Base-by-base conservation (phyloP, 2,113 vertebrate species). In the Dinomys branickii region DNA sequence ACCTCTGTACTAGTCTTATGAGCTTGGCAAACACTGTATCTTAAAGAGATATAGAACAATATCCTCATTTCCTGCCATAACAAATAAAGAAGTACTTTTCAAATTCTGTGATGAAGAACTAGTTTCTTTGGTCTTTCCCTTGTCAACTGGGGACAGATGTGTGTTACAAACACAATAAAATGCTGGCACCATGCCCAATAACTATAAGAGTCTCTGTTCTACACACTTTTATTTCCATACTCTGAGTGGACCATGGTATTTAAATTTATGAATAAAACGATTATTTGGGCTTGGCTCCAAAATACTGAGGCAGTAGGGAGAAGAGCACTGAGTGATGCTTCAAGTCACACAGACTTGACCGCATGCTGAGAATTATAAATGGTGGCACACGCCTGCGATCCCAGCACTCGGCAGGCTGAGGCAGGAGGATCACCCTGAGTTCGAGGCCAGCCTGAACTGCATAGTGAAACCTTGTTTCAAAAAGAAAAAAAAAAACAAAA, bases 211-310 rank as follows among this genome's bases (percentile, higher is more conserved):
- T 78, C n/a, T n/a, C n/a, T n/a, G n/a, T 85, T 78, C 91, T 78
- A 47, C 4, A 73, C 28, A 52, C 44, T 78, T 77, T 44, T 94
- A 84, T 67, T 84, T 94, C 61, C 58, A 20, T 50, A 84, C 33
- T 67, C 81, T 24, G 41, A 38, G 69, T 11, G 73, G 83, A 71
- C 26, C 56, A 95, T 71, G 28, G 56, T 38, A 86, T 91, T 86
- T 75, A 92, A 94, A 63, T 82, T 41, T 78, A 63, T 73, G 50
- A 97, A 69, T 85, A 88, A 73, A 94, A 85, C 47, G 6, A 91
- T 90, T 30, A 9, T 90, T 88, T 88, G 35, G 30, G 69, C 20
- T 83, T 90, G 58, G 35, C 26, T 90, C 90, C 56, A 85, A 81
- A 93, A 85, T 88, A 85, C 24, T 69, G 84, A 41, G 7, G 35